Conservation (phyloP, 2,113 vertebrate genomes). For the Phocoena sinus region DNA sequence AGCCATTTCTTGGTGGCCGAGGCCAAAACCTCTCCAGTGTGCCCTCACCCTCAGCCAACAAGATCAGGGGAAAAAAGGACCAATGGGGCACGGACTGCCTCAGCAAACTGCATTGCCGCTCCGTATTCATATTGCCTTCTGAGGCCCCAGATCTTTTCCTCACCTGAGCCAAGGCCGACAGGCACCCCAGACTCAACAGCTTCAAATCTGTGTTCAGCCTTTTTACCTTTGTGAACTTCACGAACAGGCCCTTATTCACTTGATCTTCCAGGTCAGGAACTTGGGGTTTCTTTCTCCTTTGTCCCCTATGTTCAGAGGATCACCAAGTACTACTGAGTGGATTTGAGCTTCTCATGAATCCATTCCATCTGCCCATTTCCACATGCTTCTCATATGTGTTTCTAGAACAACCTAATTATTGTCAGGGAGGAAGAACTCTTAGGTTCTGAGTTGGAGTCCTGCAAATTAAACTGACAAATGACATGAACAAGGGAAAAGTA, state of each 20-base stretch:
- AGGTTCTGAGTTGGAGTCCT: not conserved
- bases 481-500: not conserved
- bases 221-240: not conserved
- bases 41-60: not conserved
- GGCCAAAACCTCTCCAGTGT: not conserved
- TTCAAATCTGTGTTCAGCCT: not conserved
- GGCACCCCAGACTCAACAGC: no score
- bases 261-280: not conserved
- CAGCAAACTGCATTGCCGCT: not conserved
- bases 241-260: not conserved
- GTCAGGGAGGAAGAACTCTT: not conserved
- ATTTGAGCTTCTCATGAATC: not conserved
- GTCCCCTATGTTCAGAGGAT: not conserved
- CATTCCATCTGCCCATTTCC: not conserved
- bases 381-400: not conserved
- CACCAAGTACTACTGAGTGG: not conserved
- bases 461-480: not conserved
- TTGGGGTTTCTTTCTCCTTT: not conserved
- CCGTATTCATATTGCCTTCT: not conserved
- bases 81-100: not conserved
- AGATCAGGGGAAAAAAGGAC: not conserved
- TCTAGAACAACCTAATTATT: not conserved
- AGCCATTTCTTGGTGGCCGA: not conserved
- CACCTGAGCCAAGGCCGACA: not conserved
- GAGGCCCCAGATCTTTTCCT: not conserved